A percentile compares a stretch with the other conserved stretches of the same genome.
Evolutionary conservation across 2,113 vertebrate genomes (phyloP).

Genomic region (Raja brachyura): DNA sequence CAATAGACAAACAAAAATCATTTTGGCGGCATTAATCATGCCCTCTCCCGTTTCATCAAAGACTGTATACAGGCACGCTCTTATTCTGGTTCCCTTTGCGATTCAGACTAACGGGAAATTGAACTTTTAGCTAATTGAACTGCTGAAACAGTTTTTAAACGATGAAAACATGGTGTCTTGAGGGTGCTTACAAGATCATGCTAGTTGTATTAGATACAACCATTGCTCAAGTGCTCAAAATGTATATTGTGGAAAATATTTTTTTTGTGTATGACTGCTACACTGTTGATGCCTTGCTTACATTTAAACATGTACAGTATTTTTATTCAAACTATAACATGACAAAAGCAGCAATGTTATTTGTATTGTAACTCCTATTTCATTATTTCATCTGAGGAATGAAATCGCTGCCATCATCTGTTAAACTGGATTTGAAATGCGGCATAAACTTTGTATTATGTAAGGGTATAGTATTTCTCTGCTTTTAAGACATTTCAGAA

Average conservation of each 20-base stretch:
- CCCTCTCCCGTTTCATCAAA: background rate
- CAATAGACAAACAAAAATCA: conserved; percentile 21
- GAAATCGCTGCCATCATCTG: background rate
- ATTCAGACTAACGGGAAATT: background rate
- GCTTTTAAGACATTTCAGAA: background rate
- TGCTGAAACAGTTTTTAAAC: background rate
- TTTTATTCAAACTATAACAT: conserved; percentile 16
- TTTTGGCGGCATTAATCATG: background rate
- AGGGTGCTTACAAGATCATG: conserved; percentile 22
- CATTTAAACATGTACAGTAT: conserved; percentile 17
- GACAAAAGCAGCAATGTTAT: background rate
- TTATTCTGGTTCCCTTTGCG: background rate
- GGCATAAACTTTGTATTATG: conserved; percentile 5
- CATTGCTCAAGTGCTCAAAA: background rate
- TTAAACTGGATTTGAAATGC: background rate
- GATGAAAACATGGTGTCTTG: conserved; percentile 1
- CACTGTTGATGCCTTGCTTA: conserved; percentile 9
- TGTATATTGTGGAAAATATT: conserved; percentile 1
- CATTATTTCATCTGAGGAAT: background rate
- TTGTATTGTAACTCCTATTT: background rate
- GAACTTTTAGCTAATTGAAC: background rate
- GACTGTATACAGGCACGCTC: background rate
- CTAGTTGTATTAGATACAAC: background rate
- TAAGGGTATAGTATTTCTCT: background rate
- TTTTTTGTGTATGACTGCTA: conserved; percentile 24